Percentiles rank a stretch among this genome's conserved stretches.
These are phyloP conservation scores for Neotoma lepida DNA, from an alignment of 2,113 vertebrate species.

Conservation along the genomic window DNA sequence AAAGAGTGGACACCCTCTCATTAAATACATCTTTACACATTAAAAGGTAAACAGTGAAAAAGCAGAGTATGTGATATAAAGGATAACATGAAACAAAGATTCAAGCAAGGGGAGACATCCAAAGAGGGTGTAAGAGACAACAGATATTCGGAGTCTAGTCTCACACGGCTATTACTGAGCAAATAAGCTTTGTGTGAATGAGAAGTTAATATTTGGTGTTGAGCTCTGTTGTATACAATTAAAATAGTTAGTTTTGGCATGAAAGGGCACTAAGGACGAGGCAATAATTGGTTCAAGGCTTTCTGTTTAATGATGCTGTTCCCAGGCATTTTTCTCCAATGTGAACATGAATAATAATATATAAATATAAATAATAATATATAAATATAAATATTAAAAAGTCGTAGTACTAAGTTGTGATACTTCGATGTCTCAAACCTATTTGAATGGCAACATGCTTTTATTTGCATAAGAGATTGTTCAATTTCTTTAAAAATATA, in stretches of 20 bases:
- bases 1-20: not conserved
- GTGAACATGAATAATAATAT: not conserved
- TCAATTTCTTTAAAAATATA: not conserved
- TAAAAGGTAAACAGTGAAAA: too few species aligned
- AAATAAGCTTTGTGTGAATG: not conserved
- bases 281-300: slow-evolving; percentile 51
- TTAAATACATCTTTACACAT: not conserved
- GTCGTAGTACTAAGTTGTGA: slow-evolving; percentile 4
- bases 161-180: not conserved
- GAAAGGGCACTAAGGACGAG: slow-evolving; percentile 21
- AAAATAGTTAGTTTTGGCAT: slow-evolving; percentile 44
- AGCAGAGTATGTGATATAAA: not conserved
- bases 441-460: not conserved
- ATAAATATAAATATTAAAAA: not conserved
- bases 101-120: not conserved
- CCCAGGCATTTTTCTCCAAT: slow-evolving; percentile 29
- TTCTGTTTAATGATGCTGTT: not conserved
- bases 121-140: not conserved
- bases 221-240: slow-evolving; percentile 42
- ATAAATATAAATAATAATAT: not conserved
- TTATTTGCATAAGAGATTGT: not conserved
- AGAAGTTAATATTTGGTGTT: not conserved
- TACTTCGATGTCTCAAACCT: slow-evolving; percentile 15
- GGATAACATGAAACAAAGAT: not conserved
- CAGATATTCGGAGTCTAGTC: not conserved